A percentile compares a stretch with the other conserved stretches of the same genome.
Evolutionary conservation across 2,797 vertebrate genomes (phyloP).

Genomic region (Coendou prehensilis): DNA sequence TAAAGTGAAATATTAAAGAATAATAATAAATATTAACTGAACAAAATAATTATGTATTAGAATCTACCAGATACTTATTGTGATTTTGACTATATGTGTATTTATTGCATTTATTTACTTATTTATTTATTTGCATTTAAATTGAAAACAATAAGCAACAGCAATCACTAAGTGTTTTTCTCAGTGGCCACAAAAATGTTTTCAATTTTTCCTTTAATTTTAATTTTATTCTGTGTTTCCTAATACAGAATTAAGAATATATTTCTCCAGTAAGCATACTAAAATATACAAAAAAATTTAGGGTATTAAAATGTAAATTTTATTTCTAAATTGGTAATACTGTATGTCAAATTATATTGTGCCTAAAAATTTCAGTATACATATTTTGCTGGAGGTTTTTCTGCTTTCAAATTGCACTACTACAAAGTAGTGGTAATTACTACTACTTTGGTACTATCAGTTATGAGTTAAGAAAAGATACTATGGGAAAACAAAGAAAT

Average conservation of each 20-base stretch:
- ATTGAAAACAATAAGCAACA: background rate
- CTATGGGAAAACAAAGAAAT: background rate
- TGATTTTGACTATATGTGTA: slow-evolving; percentile 8
- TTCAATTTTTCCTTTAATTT: slow-evolving; percentile 13
- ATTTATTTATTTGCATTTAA: background rate
- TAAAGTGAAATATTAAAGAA: slow-evolving; percentile 33
- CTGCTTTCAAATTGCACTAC: background rate
- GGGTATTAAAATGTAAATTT: slow-evolving; percentile 3
- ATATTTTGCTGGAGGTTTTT: background rate
- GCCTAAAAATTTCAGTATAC: background rate
- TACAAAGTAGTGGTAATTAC: background rate
- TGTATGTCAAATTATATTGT: background rate
- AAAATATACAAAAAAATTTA: slow-evolving; percentile 45
- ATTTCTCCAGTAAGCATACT: background rate
- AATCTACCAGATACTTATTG: background rate
- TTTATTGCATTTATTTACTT: background rate
- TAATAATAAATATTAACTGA: slow-evolving; percentile 1
- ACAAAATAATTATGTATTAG: background rate
- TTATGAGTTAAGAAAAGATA: slow-evolving; percentile 45
- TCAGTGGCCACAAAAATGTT: slow-evolving; percentile 1
- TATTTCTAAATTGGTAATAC: slow-evolving; percentile 18
- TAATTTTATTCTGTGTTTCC: background rate
- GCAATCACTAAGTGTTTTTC: slow-evolving; percentile 39
- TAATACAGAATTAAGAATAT: slow-evolving; percentile 25
- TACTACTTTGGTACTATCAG: background rate